These are phyloP conservation scores for Erpornis zantholeuca DNA, from an alignment of 2,113 vertebrate genomes.

Conservation along the genomic window DNA sequence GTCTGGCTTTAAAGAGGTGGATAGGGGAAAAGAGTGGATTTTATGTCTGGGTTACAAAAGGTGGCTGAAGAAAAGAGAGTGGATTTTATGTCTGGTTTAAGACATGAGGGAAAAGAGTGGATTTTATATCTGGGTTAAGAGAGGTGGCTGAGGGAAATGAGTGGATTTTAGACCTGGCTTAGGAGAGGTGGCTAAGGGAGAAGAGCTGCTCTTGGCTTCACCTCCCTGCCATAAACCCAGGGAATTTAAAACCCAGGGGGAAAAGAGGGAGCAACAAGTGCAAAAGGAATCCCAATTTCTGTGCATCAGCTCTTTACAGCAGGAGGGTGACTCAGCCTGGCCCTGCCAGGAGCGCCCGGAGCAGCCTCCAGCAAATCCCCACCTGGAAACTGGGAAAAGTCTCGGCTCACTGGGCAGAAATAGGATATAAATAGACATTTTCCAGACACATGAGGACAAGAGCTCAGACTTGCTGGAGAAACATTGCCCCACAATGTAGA, in stretches of 20 bases:
- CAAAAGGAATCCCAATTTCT: background rate
- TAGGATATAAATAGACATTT: background rate
- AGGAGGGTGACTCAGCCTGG: background rate
- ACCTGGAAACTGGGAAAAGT: conserved; percentile 31
- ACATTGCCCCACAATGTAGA: background rate
- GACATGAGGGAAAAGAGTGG: background rate
- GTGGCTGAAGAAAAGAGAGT: background rate
- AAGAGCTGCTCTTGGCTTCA: background rate
- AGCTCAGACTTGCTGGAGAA: background rate
- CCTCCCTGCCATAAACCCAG: background rate
- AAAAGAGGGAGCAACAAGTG: background rate
- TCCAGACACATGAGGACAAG: background rate
- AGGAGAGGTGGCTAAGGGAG: no score
- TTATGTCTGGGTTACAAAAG: background rate
- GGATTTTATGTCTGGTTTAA: background rate
- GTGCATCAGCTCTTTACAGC: background rate
- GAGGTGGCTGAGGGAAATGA: accelerated
- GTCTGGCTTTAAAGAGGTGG: no score
- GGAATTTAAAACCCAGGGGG: background rate
- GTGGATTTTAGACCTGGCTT: background rate
- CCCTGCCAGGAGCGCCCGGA: background rate
- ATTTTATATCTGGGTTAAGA: accelerated
- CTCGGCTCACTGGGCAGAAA: background rate
- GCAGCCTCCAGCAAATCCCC: background rate
- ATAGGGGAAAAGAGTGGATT: background rate